Evolutionary conservation across 2,888 invertebrate species (phyloP), one percentile per base, ranked within the genome.

Genomic region (Ptilodon capucinus): DNA sequence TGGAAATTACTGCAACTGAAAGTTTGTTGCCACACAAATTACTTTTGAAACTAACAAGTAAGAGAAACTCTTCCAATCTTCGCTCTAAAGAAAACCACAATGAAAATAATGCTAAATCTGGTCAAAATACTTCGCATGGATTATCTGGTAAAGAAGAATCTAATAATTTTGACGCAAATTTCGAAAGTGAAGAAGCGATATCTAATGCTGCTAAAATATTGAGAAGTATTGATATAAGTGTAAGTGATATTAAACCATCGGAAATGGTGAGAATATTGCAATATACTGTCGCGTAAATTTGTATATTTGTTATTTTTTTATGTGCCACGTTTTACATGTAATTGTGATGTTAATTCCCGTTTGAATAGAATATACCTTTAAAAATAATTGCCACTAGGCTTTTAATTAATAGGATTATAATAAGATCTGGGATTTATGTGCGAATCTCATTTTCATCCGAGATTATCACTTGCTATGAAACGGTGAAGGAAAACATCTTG

Each of bases 201-300:
- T 4, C 32, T 14, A 14, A 14, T 14, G 14, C 32, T 1, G 7
- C 32, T 14, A 14, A 14, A 32, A 32, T 14, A 14, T 8, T 32
- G 1, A 32, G n/a, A 14, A 32, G 14, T 32, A 14, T 32, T 32
- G 47, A 34, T 2, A 16, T 48, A 14, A 44, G 38, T 6, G 25
- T 52, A 19, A 43, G 44, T 40, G 46, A 52, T 57, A 5, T 21
- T 48, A 36, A 42, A 11, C 36, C 51, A 25, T 44, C 62, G 8
- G 41, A 21, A 23, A 45, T 52, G 1, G 17, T 49, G 0, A 49
- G 58, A 25, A 36, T 57, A 16, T 52, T 58, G 17, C 28, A 46
- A 35, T 46, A 46, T 13, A 44, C 42, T 0, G 17, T 52, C 14
- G 57, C 40, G 34, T 58, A 40, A 55, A 38, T 23, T 23, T n/a